Evolutionary conservation across 2,888 invertebrate genomes (phyloP).

Genomic region (Hybos culiciformis): DNA sequence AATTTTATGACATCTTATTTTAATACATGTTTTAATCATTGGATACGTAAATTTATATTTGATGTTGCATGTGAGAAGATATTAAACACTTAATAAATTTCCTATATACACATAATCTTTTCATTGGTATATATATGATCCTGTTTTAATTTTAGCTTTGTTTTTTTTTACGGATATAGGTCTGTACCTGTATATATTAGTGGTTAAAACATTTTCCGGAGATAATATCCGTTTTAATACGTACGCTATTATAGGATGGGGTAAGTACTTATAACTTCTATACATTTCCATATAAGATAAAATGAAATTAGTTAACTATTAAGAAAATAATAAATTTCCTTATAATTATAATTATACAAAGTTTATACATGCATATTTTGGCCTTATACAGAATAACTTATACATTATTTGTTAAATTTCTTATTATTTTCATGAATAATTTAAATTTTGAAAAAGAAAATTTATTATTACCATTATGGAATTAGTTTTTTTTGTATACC

Average conservation of each 20-base stretch:
- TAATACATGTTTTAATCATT: background rate
- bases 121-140: background rate
- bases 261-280: too few relatives aligned
- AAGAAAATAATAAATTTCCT: too few relatives aligned
- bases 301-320: too few relatives aligned
- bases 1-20: background rate
- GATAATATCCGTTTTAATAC: conserved; percentile 73
- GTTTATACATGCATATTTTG: too few relatives aligned
- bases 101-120: background rate
- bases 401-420: too few relatives aligned
- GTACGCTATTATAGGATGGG: conserved; percentile 76
- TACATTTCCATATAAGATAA: too few relatives aligned
- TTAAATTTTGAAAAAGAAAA: too few relatives aligned
- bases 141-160: background rate
- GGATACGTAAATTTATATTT: background rate
- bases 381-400: too few relatives aligned
- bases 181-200: conserved; percentile 72
- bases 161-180: conserved; percentile 39
- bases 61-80: background rate
- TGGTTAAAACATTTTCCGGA: conserved; percentile 73
- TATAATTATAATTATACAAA: too few relatives aligned
- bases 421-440: too few relatives aligned
- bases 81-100: background rate
- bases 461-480: too few relatives aligned
- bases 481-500: too few relatives aligned